These are phyloP conservation scores for Pelobates cultripes DNA, from an alignment of 2,797 vertebrate species.

Conservation along the genomic window DNA sequence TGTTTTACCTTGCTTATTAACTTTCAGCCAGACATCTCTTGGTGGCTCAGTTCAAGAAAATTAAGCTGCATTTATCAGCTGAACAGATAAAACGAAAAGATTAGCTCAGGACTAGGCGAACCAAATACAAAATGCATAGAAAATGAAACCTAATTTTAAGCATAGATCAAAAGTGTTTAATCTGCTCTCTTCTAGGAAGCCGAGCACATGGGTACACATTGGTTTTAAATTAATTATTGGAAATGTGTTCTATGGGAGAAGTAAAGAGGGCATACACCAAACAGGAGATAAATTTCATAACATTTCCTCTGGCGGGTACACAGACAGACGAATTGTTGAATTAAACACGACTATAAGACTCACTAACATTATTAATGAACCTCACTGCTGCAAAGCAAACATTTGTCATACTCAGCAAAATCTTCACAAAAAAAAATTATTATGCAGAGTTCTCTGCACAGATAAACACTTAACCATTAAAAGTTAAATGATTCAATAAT, in stretches of 20 bases:
- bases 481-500: too few species aligned
- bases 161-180: background rate
- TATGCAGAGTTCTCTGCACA: conserved; percentile 14
- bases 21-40: background rate
- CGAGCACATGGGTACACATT: background rate
- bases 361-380: conserved; percentile 54
- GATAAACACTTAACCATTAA: conserved; percentile 35
- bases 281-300: conserved; percentile 40
- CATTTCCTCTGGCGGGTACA: conserved; percentile 34
- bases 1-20: background rate
- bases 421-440: conserved; percentile 43
- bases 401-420: conserved; percentile 52
- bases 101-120: background rate
- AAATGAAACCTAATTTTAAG: background rate
- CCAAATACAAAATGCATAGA: background rate
- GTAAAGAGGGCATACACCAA: conserved; percentile 11
- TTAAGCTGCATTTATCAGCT: background rate
- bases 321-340: conserved; percentile 45
- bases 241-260: background rate
- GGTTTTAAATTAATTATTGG: background rate
- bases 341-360: conserved; percentile 44
- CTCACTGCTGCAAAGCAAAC: conserved; percentile 45
- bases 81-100: background rate
- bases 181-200: background rate
- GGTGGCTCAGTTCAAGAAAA: background rate